Evolutionary conservation across 2,888 invertebrate genomes (phyloP).

Genomic region (Galerucella pusilla): DNA sequence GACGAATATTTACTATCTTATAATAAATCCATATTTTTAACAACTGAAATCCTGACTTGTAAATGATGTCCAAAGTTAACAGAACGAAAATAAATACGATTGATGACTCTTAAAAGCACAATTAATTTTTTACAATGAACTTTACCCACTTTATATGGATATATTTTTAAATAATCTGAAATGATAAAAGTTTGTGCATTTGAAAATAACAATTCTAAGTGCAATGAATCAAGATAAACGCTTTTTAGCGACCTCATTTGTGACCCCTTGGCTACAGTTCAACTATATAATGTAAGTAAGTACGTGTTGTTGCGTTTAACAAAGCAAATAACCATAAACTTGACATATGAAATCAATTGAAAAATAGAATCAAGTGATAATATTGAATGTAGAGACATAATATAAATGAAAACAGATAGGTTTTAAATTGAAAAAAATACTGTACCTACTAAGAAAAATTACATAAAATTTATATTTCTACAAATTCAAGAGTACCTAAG

Average conservation of each 20-base stretch:
- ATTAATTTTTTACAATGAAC: neutral
- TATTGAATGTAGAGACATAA: too few relatives aligned
- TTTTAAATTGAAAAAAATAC: too few relatives aligned
- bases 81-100: neutral
- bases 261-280: slow-evolving; percentile 16
- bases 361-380: neutral
- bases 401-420: too few relatives aligned
- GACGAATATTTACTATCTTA: too few relatives aligned
- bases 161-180: neutral
- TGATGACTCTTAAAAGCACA: neutral
- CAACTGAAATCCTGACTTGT: slow-evolving; percentile 1
- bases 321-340: slow-evolving; percentile 19
- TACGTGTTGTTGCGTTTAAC: slow-evolving; percentile 12
- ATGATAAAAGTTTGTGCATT: slow-evolving; percentile 8
- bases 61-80: neutral
- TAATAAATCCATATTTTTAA: too few relatives aligned
- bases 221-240: slow-evolving; percentile 19
- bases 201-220: slow-evolving; percentile 8
- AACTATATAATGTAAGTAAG: slow-evolving; percentile 10
- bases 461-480: too few relatives aligned
- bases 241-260: slow-evolving; percentile 23
- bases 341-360: slow-evolving; percentile 17
- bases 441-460: too few relatives aligned
- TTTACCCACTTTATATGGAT: neutral
- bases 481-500: too few relatives aligned